These are phyloP conservation scores for Solea senegalensis DNA, from an alignment of 2,113 vertebrate species.

Conservation along the genomic window DNA sequence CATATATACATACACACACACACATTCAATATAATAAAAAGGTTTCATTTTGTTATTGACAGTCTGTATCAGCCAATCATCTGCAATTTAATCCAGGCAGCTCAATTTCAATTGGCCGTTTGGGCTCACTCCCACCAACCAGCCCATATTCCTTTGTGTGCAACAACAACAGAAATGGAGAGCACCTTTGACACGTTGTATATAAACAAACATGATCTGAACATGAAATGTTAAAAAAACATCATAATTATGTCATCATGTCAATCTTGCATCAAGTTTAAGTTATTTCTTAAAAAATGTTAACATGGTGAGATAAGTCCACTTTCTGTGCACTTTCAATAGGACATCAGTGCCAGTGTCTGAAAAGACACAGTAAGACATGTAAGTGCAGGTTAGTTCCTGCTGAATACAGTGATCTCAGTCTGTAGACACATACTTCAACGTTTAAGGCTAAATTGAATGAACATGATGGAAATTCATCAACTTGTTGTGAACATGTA, in stretches of 20 bases:
- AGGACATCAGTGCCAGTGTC: constrained; percentile 8
- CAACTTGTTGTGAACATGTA: constrained; percentile 20
- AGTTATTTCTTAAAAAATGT: constrained; percentile 5
- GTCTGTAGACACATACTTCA: constrained; percentile 3
- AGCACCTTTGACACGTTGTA: constrained; percentile 38
- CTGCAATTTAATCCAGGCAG: constrained; percentile 31
- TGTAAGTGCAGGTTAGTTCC: not conserved
- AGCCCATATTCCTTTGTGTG: constrained; percentile 57
- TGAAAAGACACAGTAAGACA: constrained; percentile 12
- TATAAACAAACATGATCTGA: constrained; percentile 15
- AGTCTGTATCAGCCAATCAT: constrained; percentile 52
- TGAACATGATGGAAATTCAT: not conserved
- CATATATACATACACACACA: not conserved
- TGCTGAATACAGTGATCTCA: constrained; percentile 24
- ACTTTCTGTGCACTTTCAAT: constrained; percentile 5
- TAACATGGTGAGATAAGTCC: constrained; percentile 26
- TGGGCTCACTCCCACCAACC: constrained; percentile 68
- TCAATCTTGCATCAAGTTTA: not conserved
- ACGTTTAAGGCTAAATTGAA: constrained; percentile 37
- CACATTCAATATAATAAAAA: constrained; percentile 44
- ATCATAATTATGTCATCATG: constrained; percentile 7
- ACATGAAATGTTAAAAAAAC: constrained; percentile 20
- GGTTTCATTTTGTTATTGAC: constrained; percentile 25
- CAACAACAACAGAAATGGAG: constrained; percentile 36
- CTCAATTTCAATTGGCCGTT: constrained; percentile 69